Evolutionary conservation across 2,888 invertebrate genomes (phyloP).

Genomic region (Pheosia gnoma): DNA sequence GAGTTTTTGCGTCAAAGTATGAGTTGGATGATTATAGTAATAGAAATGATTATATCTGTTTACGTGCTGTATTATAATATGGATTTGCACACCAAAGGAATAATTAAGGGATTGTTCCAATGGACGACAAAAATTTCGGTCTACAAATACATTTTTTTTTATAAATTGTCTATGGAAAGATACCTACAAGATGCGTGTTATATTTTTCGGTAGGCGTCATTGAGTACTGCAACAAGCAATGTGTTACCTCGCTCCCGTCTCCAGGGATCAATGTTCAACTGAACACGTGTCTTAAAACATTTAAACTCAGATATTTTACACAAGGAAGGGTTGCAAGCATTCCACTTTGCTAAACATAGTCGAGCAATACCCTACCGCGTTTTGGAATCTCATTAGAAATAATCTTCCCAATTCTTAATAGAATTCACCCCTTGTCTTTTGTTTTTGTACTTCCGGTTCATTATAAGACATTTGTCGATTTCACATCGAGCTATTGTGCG

Average conservation of each 20-base stretch:
- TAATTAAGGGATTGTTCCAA: too few relatives aligned
- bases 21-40: too few relatives aligned
- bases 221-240: conserved; percentile 62
- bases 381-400: conserved; percentile 62
- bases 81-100: too few relatives aligned
- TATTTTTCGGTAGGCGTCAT: conserved; percentile 44
- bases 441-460: conserved; percentile 73
- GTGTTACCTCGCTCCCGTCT: conserved; percentile 62
- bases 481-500: conserved; percentile 55
- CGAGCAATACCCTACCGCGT: conserved; percentile 48
- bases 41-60: too few relatives aligned
- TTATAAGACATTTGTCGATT: conserved; percentile 61
- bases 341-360: conserved; percentile 74
- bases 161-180: too few relatives aligned
- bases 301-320: conserved; percentile 78
- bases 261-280: conserved; percentile 67
- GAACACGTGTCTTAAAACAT: conserved; percentile 77
- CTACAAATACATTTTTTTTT: too few relatives aligned
- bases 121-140: too few relatives aligned
- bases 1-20: too few relatives aligned
- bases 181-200: not conserved
- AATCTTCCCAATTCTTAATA: conserved; percentile 72
- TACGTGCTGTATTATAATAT: too few relatives aligned
- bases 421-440: conserved; percentile 65
- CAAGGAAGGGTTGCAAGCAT: conserved; percentile 71